Base-by-base conservation (phyloP, 2,113 vertebrate species). In the Hymenochirus boettgeri region DNA sequence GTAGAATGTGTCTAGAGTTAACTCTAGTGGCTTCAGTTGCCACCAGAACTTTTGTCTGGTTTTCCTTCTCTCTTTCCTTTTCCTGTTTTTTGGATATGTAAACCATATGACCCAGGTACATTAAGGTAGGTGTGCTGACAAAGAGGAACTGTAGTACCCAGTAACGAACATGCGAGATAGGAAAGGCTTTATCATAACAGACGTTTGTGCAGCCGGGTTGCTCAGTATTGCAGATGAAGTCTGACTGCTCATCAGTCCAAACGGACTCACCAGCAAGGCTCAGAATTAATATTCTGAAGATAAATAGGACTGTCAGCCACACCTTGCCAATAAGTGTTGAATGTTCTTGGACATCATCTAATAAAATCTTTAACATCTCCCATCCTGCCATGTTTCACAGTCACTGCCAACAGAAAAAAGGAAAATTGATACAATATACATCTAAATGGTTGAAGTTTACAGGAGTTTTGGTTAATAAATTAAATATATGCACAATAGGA, bases 341-440 rank as follows among this genome's bases (percentile, higher is more conserved):
- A 24, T 72, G 56, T 46, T 69, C 65, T 7, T 69, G 65, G 25
- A 72, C 71, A 72, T 88, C 81, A 66, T 91, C 84, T 78, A 91
- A 79, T 42, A 91, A 70, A 1, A 3, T 25, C 1, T 86, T 88
- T 15, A 91, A 72, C 42, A 90, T 79, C 1, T 85, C 83, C 85
- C 82, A 89, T 71, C 89, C 87, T 62, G 85, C 88, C 89, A 91
- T 91, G 39, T 26, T 70, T 74, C 9, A 21, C 56, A 57, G n/a
- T 19, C 33, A 4, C 54, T 57, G 54, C 17, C 29, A 57, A 35
- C 6, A 1, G 17, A 8, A 21, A 48, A 23, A 23, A 48, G 13
- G 4, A 42, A 13, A 17, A 42, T n/a, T n/a, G n/a, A n/a, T n/a
- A n/a, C n/a, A n/a, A n/a, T n/a, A n/a, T n/a, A n/a, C n/a, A n/a